Conservation (phyloP, 2,797 vertebrate genomes). For the Danio kyathit region DNA sequence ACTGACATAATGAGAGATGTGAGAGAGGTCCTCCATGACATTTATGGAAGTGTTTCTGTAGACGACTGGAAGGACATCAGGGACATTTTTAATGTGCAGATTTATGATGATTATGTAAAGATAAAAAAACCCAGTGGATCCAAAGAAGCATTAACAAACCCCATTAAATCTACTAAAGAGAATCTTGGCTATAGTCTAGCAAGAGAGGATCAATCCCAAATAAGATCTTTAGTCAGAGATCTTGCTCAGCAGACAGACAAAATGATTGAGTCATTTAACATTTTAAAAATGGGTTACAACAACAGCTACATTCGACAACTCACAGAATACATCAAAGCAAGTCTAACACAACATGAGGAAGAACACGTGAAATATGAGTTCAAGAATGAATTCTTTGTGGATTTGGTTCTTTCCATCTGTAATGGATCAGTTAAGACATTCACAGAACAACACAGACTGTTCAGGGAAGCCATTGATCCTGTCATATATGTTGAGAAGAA, state of each 20-base stretch:
- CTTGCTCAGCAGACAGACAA: background rate
- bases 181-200: too few species aligned
- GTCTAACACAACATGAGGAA: background rate
- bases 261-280: slow-evolving; percentile 11
- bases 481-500: slow-evolving; percentile 61
- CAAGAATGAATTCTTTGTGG: slow-evolving; percentile 28
- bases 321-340: background rate
- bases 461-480: slow-evolving; percentile 62
- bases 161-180: too few species aligned
- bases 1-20: too few species aligned
- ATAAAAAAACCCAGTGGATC: background rate
- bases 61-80: rapidly evolving
- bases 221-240: too few species aligned
- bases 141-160: too few species aligned
- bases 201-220: too few species aligned
- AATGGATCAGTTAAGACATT: slow-evolving; percentile 40
- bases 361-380: background rate
- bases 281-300: slow-evolving; percentile 43
- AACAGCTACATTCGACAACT: slow-evolving; percentile 42
- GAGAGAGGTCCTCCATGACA: background rate
- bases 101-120: background rate
- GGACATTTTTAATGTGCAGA: background rate
- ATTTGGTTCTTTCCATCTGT: slow-evolving; percentile 35
- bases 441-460: slow-evolving; percentile 40
- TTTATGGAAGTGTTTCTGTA: background rate